Conservation (phyloP, 2,113 vertebrate species). For the Carettochelys insculpta region DNA sequence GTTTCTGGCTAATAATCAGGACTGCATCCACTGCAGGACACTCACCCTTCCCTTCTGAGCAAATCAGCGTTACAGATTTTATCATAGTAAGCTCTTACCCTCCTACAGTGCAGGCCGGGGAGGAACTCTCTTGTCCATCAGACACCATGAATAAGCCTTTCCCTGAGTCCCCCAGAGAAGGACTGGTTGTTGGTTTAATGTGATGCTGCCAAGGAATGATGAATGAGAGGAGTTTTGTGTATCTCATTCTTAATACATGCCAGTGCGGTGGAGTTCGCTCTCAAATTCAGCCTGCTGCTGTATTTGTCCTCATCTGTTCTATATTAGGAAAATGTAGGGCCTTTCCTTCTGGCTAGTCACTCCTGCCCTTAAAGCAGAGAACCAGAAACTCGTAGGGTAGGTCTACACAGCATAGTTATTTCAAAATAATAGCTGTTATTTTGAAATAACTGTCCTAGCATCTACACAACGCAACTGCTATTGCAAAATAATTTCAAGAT, state of each 20-base stretch:
- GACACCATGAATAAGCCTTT: neutral
- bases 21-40: neutral
- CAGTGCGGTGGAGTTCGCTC: slow-evolving; percentile 43
- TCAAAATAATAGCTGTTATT: too few species aligned
- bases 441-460: too few species aligned
- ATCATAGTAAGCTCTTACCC: neutral
- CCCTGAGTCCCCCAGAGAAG: neutral
- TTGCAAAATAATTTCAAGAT: too few species aligned
- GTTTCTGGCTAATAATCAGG: slow-evolving; percentile 37
- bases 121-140: neutral
- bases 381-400: slow-evolving; percentile 50
- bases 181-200: neutral
- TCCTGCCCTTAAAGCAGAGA: slow-evolving; percentile 54
- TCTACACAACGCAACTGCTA: too few species aligned
- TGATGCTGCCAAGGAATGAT: neutral
- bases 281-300: slow-evolving; percentile 41
- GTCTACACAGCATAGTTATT: too few species aligned
- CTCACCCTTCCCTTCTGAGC: neutral
- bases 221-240: neutral
- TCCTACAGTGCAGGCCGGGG: neutral
- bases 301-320: slow-evolving; percentile 72
- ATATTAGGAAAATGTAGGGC: slow-evolving; percentile 68
- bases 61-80: slow-evolving; percentile 37
- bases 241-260: slow-evolving; percentile 62
- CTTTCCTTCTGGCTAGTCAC: slow-evolving; percentile 70